These are phyloP conservation scores for Diadegma fenestrale DNA, from an alignment of 2,888 invertebrate genomes.

Conservation along the genomic window DNA sequence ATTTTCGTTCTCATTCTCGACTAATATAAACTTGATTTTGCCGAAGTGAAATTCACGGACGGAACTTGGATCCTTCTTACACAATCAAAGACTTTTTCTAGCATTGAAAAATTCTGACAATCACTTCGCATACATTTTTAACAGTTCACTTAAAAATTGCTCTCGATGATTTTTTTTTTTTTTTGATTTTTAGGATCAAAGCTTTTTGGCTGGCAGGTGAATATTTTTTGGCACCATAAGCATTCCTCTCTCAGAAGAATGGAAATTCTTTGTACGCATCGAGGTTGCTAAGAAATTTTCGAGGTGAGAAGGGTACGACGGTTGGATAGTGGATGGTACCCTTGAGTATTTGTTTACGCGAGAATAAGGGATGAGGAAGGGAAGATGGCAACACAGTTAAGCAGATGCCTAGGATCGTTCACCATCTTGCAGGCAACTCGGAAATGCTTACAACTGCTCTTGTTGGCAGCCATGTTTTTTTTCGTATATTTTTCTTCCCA, in stretches of 20 bases:
- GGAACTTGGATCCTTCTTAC: no score
- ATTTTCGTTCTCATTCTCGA: neutral
- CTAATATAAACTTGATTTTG: neutral
- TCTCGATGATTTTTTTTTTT: neutral
- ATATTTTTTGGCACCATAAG: neutral
- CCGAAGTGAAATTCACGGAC: no score
- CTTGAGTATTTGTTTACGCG: neutral
- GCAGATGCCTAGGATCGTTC: constrained; percentile 25
- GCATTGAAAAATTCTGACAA: no score
- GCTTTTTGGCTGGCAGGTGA: neutral
- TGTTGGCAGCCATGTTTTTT: constrained; percentile 3
- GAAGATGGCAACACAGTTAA: neutral
- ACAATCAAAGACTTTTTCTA: no score
- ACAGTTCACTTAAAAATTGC: neutral
- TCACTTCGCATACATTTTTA: constrained; percentile 42
- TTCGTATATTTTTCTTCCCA: constrained; percentile 17
- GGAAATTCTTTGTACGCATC: constrained; percentile 37
- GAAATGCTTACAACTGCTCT: constrained; percentile 22
- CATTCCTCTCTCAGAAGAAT: neutral
- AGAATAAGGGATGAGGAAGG: neutral
- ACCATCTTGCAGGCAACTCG: neutral
- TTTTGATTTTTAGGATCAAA: neutral
- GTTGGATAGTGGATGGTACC: constrained; percentile 6
- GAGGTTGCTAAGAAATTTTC: constrained; percentile 48
- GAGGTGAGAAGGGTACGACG: constrained; percentile 49